Evolutionary conservation across 2,113 vertebrate species (phyloP), one percentile per base, ranked within the genome.

Genomic region (Rhinopomastus cyanomelas): DNA sequence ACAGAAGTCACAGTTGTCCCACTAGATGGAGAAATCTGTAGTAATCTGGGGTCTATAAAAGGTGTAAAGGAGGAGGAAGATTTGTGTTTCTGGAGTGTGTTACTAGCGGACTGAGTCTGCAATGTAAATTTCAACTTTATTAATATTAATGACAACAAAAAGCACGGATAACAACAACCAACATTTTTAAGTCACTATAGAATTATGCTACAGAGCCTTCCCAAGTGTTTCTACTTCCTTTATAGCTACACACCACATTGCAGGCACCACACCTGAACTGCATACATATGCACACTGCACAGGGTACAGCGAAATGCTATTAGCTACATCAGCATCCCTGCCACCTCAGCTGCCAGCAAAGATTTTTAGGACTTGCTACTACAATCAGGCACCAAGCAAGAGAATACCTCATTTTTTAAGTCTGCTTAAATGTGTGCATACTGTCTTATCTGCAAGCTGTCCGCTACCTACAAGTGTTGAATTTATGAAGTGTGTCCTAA

Each of bases 71-170:
- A 99, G 90, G 99, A 99, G 90, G 99, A 99, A 87, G 99, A 99
- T 98, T 99, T 99, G 98, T 99, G 99, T 98, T 99, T 99, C 98
- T 99, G 99, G 97, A 99, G 98, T 97, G 98, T 99, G 98, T 98
- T 99, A 97, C 99, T 99, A 98, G 99, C 98, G 81, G 99, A 99
- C 97, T 99, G 98, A 96, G 98, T 99, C 98, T 99, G 95, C 89
- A 97, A 98, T 95, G 97, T 95, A 98, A 98, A 97, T 97, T 97
- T 97, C 97, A 97, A 96, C 94, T 95, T 93, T 75, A 96, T 98
- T 97, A 98, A 97, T 97, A 97, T 91, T 96, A 93, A 94, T 91
- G 95, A 95, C 96, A 97, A 90, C 68, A 94, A 85, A 94, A 96
- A 95, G 88, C 78, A 90, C 1, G 48, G 92, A 96, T 89, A 95